These are phyloP conservation scores for Phrynocephalus guinanensis DNA, from an alignment of 2,797 vertebrate genomes.

Conservation along the genomic window DNA sequence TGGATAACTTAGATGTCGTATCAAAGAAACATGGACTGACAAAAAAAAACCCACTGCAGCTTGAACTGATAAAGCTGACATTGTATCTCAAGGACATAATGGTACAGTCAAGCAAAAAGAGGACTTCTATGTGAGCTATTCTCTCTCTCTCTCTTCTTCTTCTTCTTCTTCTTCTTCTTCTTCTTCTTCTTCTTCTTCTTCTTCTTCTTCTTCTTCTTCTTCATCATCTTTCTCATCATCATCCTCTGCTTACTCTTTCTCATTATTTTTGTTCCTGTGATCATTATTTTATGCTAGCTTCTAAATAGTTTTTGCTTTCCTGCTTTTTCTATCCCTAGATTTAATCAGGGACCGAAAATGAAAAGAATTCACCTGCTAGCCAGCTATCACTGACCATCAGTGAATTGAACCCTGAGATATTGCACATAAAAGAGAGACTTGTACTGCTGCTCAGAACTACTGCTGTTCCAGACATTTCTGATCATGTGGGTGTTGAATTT, in stretches of 20 bases:
- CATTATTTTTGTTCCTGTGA: not conserved
- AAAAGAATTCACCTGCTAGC: slow-evolving; percentile 58
- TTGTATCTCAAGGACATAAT: slow-evolving; percentile 3
- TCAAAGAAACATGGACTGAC: too few relatives aligned
- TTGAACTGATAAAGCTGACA: not conserved
- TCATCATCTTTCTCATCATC: too few relatives aligned
- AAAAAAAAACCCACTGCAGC: not conserved
- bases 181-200: too few relatives aligned
- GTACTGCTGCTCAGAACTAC: slow-evolving; percentile 47
- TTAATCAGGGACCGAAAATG: slow-evolving; percentile 47
- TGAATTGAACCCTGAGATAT: slow-evolving; percentile 56
- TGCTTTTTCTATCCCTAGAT: slow-evolving; percentile 50
- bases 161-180: too few relatives aligned
- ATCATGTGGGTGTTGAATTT: slow-evolving; percentile 54
- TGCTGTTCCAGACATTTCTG: slow-evolving; percentile 47
- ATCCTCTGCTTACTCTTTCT: too few relatives aligned
- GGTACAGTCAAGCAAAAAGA: too few relatives aligned
- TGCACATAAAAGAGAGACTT: slow-evolving; percentile 58
- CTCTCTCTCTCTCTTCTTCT: too few relatives aligned
- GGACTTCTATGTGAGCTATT: too few relatives aligned
- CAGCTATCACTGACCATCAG: slow-evolving; percentile 51
- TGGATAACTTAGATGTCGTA: too few relatives aligned
- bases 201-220: too few relatives aligned
- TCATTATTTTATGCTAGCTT: slow-evolving; percentile 50
- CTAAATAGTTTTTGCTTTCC: slow-evolving; percentile 41